phyloP scores from a whole-genome alignment of 2,113 vertebrate species.

The Saguinus midas region DNA sequence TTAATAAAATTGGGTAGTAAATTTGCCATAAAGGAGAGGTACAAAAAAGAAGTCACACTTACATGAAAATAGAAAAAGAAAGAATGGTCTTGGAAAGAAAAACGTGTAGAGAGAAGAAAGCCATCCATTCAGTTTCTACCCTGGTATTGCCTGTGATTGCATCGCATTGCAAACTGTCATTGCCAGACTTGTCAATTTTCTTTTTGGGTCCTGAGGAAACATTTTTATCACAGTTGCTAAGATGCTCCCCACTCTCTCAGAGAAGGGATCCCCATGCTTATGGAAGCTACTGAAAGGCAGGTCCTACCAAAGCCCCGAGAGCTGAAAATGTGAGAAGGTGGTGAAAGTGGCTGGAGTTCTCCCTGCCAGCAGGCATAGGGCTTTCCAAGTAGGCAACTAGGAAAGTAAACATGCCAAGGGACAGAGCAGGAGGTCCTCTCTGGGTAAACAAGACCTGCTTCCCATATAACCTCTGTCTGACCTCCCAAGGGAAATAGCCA shows the following conservation, averaged over 20 bases:
- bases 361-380: neutral
- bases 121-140: neutral
- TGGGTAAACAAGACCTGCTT: constrained; percentile 32
- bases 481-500: neutral
- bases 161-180: neutral
- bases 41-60: neutral
- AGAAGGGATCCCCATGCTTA: neutral
- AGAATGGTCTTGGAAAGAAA: neutral
- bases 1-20: neutral
- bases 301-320: neutral
- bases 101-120: neutral
- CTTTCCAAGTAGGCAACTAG: neutral
- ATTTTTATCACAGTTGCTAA: neutral
- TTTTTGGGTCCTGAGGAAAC: neutral
- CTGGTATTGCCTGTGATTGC: no score
- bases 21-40: constrained; percentile 1
- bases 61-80: neutral
- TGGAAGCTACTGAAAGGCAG: neutral
- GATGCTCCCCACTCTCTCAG: neutral
- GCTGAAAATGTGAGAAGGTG: neutral
- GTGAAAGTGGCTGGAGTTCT: neutral
- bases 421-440: neutral
- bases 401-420: neutral
- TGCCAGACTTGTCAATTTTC: neutral
- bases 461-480: constrained; percentile 16